Evolutionary conservation across 2,888 invertebrate genomes (phyloP).

Genomic region (Drosophila paranaensis): DNA sequence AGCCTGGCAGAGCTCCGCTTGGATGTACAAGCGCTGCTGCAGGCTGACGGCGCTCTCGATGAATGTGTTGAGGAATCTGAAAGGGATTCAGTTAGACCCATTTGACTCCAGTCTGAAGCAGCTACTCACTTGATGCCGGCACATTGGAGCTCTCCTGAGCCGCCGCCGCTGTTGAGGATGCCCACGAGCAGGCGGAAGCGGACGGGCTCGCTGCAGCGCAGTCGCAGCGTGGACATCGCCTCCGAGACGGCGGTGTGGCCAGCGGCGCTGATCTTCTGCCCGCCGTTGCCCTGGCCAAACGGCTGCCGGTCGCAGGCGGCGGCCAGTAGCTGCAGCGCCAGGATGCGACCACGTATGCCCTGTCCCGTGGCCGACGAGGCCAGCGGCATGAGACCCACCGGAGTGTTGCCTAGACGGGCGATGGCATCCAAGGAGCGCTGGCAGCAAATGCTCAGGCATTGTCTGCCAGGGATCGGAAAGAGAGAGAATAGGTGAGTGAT

Average conservation of each 20-base stretch:
- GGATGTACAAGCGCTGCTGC: constrained; percentile 92
- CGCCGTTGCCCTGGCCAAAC: constrained; percentile 82
- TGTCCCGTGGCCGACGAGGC: constrained; percentile 95
- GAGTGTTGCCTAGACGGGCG: constrained; percentile 90
- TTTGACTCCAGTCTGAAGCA: too few species aligned
- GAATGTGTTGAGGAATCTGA: constrained; percentile 92
- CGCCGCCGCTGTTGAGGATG: constrained; percentile 92
- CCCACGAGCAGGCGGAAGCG: constrained; percentile 95
- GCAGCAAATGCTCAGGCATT: constrained; percentile 93
- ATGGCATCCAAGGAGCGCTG: constrained; percentile 92
- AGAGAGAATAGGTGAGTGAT: not conserved
- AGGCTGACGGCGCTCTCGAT: constrained; percentile 90
- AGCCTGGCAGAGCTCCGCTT: constrained; percentile 93
- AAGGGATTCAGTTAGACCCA: too few species aligned
- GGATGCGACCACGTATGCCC: constrained; percentile 92
- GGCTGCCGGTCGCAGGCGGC: constrained; percentile 89
- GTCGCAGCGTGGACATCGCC: constrained; percentile 93
- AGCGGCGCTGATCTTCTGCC: constrained; percentile 86
- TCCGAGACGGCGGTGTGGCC: constrained; percentile 96
- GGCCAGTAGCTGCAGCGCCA: constrained; percentile 94
- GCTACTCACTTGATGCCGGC: constrained; percentile 88
- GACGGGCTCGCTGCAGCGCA: constrained; percentile 96
- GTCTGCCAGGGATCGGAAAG: constrained; percentile 84
- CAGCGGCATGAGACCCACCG: constrained; percentile 93
- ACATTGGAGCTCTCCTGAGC: constrained; percentile 90